Conservation (phyloP, 2,888 invertebrate genomes). For the Eupithecia centaureata region DNA sequence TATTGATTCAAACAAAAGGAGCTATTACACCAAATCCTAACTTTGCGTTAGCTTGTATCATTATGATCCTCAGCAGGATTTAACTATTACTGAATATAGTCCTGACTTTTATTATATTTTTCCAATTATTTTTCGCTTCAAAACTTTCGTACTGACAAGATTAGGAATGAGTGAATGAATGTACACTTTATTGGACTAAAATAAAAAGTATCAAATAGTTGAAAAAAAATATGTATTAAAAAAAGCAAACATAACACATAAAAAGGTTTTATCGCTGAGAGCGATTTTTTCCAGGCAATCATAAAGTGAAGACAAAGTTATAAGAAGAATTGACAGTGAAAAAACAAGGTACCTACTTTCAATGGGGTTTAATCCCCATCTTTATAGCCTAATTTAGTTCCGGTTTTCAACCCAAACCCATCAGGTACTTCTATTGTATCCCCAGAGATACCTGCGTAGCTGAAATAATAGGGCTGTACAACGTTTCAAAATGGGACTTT, state of each 20-base stretch:
- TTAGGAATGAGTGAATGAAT: no score
- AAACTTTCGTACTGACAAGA: neutral
- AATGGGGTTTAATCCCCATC: neutral
- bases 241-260: no score
- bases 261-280: no score
- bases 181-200: no score
- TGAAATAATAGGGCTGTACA: conserved; percentile 83
- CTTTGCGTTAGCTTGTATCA: no score
- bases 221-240: no score
- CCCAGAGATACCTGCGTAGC: conserved; percentile 78
- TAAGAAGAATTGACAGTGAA: no score
- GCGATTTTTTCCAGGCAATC: no score
- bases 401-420: conserved; percentile 39
- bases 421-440: conserved; percentile 66
- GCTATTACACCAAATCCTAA: neutral
- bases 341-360: neutral
- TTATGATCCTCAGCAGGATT: no score
- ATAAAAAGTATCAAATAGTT: no score
- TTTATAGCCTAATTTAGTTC: neutral
- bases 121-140: neutral
- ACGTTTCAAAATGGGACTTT: conserved; percentile 81
- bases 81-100: neutral
- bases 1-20: neutral
- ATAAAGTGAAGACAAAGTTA: no score
- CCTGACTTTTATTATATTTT: neutral